These are phyloP conservation scores for Sebastes steindachneri DNA, from an alignment of 2,797 vertebrate species.

Conservation along the genomic window DNA sequence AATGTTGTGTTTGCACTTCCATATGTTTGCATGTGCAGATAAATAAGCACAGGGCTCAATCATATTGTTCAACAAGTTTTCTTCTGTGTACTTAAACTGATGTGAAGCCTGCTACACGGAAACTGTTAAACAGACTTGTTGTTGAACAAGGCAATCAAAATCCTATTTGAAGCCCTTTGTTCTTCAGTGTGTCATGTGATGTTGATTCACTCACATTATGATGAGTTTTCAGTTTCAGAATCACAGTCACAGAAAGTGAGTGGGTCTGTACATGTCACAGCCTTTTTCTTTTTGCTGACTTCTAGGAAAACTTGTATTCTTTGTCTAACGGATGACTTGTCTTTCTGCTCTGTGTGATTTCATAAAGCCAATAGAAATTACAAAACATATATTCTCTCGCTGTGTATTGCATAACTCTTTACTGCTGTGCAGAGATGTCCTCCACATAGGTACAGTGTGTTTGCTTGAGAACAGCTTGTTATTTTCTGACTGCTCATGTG, in stretches of 20 bases:
- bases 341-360: background rate
- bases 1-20: background rate
- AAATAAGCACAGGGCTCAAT: background rate
- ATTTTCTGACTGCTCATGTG: constrained; percentile 57
- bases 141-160: background rate
- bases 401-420: background rate
- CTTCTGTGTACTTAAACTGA: background rate
- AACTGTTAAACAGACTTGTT: background rate
- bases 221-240: background rate
- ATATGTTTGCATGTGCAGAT: background rate
- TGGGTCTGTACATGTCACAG: background rate
- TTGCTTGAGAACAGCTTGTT: constrained; percentile 39
- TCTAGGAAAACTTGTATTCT: background rate
- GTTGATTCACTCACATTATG: background rate
- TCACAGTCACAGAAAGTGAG: background rate
- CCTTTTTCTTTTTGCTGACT: background rate
- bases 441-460: constrained; percentile 2
- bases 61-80: background rate
- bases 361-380: background rate
- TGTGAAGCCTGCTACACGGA: background rate
- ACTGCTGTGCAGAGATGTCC: background rate
- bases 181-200: constrained; percentile 13
- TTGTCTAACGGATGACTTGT: background rate
- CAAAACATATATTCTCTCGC: background rate
- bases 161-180: background rate